A percentile compares a stretch with the other conserved stretches of the same genome.
Evolutionary conservation across 2,888 invertebrate species (phyloP).

Genomic region (Choristoneura rosaceana): DNA sequence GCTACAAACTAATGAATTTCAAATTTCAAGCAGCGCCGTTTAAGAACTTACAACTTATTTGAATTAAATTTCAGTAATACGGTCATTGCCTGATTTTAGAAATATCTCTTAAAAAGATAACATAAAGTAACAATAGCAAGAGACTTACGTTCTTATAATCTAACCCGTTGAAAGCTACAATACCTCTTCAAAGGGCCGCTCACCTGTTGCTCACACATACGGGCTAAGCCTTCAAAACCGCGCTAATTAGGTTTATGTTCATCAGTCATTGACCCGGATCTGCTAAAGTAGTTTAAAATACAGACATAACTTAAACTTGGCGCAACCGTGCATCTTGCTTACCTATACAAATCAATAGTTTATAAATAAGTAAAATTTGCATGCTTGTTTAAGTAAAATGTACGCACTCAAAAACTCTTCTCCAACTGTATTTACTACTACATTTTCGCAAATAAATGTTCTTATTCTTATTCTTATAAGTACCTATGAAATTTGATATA

Average conservation of each 20-base stretch:
- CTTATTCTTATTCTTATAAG: too few relatives aligned
- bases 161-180: background rate
- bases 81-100: too few relatives aligned
- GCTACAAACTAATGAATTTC: background rate
- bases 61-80: too few relatives aligned
- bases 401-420: too few relatives aligned
- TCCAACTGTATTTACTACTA: too few relatives aligned
- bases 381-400: too few relatives aligned
- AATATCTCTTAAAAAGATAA: background rate
- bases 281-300: constrained; percentile 48
- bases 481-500: constrained; percentile 1
- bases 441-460: too few relatives aligned
- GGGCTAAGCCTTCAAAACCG: constrained; percentile 19
- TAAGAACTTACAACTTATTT: background rate
- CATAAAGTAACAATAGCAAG: background rate
- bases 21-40: background rate
- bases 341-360: too few relatives aligned
- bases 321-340: background rate
- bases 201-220: constrained; percentile 26
- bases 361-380: too few relatives aligned
- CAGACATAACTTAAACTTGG: background rate
- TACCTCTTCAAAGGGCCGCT: constrained; percentile 23
- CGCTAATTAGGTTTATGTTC: constrained; percentile 26
- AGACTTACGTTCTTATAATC: background rate
- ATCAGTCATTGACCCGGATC: constrained; percentile 49